Conservation (phyloP, 1,140 invertebrate species). For the Stegodyphus mimosarum region DNA sequence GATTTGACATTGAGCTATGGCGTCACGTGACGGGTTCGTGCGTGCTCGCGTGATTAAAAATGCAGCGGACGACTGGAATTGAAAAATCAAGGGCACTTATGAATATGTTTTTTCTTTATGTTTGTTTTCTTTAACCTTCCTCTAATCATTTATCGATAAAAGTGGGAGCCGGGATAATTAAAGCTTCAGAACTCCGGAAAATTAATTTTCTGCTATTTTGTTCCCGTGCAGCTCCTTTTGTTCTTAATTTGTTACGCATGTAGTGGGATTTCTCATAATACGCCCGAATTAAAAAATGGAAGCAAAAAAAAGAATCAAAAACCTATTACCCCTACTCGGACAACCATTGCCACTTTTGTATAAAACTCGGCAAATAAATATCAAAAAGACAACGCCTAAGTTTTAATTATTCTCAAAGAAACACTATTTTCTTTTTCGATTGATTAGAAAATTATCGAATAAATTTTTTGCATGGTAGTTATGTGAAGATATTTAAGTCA, state of each 20-base stretch:
- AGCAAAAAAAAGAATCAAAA: no score
- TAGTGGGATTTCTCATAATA: not conserved
- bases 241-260: slow-evolving; percentile 28
- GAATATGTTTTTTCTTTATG: slow-evolving; percentile 10
- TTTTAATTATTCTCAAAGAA: no score
- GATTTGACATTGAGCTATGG: slow-evolving; percentile 45
- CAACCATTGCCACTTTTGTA: no score
- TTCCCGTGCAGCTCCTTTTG: not conserved
- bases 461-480: no score
- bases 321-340: no score
- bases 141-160: slow-evolving; percentile 51
- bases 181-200: slow-evolving; percentile 16
- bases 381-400: no score
- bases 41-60: slow-evolving; percentile 50
- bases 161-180: slow-evolving; percentile 41
- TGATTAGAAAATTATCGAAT: no score
- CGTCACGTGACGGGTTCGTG: slow-evolving; percentile 19
- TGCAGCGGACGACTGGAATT: slow-evolving; percentile 38
- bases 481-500: no score
- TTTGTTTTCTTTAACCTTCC: not conserved
- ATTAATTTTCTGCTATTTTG: slow-evolving; percentile 44
- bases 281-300: no score
- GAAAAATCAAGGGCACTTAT: slow-evolving; percentile 50
- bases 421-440: no score
- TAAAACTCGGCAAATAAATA: no score